Evolutionary conservation across 2,888 invertebrate species (phyloP).

Genomic region (Opisthograptis luteolata): DNA sequence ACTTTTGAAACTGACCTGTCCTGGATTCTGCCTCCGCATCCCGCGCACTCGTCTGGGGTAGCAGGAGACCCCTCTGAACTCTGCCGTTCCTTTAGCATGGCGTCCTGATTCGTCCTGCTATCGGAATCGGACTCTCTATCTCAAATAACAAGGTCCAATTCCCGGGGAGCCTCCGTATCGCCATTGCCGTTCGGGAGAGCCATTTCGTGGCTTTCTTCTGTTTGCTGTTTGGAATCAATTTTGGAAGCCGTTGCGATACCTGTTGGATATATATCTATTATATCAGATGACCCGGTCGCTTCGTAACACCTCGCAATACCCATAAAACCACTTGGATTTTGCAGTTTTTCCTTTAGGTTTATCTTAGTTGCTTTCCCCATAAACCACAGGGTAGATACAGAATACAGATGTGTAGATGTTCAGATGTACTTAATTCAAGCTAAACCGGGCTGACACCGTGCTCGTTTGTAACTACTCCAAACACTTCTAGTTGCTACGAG

Average conservation of each 20-base stretch:
- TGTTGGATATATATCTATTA: constrained; percentile 9
- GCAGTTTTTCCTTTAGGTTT: too few species aligned
- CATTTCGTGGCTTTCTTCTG: constrained; percentile 42
- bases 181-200: constrained; percentile 47
- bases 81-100: constrained; percentile 89
- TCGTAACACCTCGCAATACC: too few species aligned
- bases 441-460: too few species aligned
- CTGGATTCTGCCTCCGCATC: constrained; percentile 86
- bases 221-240: constrained; percentile 30
- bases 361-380: too few species aligned
- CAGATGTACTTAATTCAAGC: too few species aligned
- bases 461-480: too few species aligned
- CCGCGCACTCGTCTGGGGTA: constrained; percentile 83
- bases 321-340: too few species aligned
- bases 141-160: constrained; percentile 69
- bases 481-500: too few species aligned
- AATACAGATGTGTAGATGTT: too few species aligned
- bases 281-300: too few species aligned
- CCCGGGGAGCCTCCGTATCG: constrained; percentile 44
- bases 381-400: too few species aligned
- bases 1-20: constrained; percentile 70
- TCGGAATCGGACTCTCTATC: constrained; percentile 60
- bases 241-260: constrained; percentile 19
- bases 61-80: constrained; percentile 78
- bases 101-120: constrained; percentile 56